Base-by-base conservation (phyloP, 2,888 invertebrate genomes). In the Piscicola geometra region DNA sequence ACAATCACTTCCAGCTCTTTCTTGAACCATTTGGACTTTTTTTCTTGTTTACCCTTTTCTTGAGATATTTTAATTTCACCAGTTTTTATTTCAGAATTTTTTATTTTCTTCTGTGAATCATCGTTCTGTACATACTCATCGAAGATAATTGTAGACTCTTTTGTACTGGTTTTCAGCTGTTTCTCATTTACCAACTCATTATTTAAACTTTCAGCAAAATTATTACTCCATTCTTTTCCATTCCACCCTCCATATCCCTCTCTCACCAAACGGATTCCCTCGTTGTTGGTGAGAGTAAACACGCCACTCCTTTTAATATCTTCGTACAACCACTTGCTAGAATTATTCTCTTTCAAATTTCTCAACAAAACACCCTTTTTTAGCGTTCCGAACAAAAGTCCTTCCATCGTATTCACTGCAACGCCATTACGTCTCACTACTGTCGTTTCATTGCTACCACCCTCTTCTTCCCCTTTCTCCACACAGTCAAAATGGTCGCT, bases 211-310 rank as follows among this genome's bases (percentile, higher is more conserved):
- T 47, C 50, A 15, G 12, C 50, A 47, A 47, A 47, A 47, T 9
- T 47, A 9, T 15, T 47, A 47, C 21, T 21, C 21, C 21, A 15
- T 21, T 47, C 21, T 47, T 21, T 47, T 21, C 9, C 50, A 47
- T 47, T 47, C 21, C 21, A 2, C 25, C 25, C 36, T 12, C 41
- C 35, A 36, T 28, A 36, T 9, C 75, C 76, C 64, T 36, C 47
- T 25, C 77, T 71, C 12, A 71, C 79, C 52, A 73, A 50, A 32
- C 74, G 47, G 18, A 80, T 78, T 28, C 80, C 80, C 47, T 80
- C 77, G 71, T 79, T 78, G 74, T 80, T 80, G 1, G 79, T 78
- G 33, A 60, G 32, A 5, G 79, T 79, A 32, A 79, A 78, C 3
- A 72, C 69, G n/a, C 76, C 66, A 36, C 67, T 73, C 3, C 64